Conservation (phyloP, 2,888 invertebrate species). For the Acrocyrtus sp. region DNA sequence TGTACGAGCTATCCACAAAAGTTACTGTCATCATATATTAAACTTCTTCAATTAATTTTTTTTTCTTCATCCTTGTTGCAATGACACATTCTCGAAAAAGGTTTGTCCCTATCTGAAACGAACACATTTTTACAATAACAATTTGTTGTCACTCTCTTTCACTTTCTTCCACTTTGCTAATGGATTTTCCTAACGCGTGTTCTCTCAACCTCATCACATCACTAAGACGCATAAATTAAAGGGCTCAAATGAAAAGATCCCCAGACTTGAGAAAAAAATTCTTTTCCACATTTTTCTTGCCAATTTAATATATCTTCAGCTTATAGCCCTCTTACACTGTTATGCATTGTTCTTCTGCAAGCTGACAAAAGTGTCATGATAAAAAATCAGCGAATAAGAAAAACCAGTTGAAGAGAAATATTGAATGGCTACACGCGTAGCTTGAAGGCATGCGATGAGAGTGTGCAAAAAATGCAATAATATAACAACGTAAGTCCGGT, state of each 20-base stretch:
- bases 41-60: neutral
- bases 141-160: constrained; percentile 26
- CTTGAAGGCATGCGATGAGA: constrained; percentile 22
- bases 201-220: too few species aligned
- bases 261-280: neutral
- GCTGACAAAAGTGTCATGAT: neutral
- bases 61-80: neutral
- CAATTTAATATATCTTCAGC: too few species aligned
- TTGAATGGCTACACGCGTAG: neutral
- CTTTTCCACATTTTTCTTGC: neutral
- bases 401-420: constrained; percentile 31
- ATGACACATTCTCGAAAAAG: neutral
- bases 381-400: constrained; percentile 1
- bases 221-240: constrained; percentile 31
- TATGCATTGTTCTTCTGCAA: neutral
- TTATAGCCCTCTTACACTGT: neutral
- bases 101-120: neutral
- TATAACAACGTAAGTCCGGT: constrained; percentile 38
- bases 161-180: constrained; percentile 21
- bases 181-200: neutral
- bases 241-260: neutral
- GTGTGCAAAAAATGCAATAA: neutral
- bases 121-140: neutral
- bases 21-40: neutral
- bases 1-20: too few species aligned